phyloP scores from a whole-genome alignment of 2,797 vertebrate genomes.

The Sebastes cheni region DNA sequence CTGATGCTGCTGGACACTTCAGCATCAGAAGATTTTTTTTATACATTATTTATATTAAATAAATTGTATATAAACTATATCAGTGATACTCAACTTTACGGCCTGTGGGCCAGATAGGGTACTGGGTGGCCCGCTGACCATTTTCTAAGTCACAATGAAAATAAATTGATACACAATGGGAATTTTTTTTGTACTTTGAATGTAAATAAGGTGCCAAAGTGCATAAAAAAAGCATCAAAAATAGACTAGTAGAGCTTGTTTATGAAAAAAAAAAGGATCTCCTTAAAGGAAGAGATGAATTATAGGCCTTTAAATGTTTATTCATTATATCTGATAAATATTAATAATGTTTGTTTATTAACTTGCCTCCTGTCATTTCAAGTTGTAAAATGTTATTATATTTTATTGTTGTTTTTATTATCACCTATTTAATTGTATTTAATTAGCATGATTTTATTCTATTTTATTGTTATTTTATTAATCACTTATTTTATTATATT shows the following conservation, averaged over 20 bases:
- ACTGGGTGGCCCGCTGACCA: neutral
- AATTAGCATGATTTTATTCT: too few relatives aligned
- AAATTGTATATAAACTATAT: neutral
- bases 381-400: too few relatives aligned
- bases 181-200: neutral
- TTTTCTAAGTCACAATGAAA: neutral
- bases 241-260: neutral
- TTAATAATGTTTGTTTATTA: neutral
- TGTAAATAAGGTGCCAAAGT: neutral
- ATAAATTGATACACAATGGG: neutral
- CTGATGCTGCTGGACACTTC: too few relatives aligned
- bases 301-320: neutral
- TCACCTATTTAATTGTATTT: too few relatives aligned
- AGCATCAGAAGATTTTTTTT: too few relatives aligned
- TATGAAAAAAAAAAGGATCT: neutral
- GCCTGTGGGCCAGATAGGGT: too few relatives aligned
- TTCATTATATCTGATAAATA: neutral
- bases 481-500: too few relatives aligned
- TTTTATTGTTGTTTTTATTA: too few relatives aligned
- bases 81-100: too few relatives aligned
- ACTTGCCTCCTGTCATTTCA: neutral
- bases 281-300: neutral
- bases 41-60: neutral
- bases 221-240: neutral
- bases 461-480: too few relatives aligned